Evolutionary conservation across 1,140 invertebrate species (phyloP), one percentile per base, ranked within the genome.

Genomic region (Drosophila nasuta): DNA sequence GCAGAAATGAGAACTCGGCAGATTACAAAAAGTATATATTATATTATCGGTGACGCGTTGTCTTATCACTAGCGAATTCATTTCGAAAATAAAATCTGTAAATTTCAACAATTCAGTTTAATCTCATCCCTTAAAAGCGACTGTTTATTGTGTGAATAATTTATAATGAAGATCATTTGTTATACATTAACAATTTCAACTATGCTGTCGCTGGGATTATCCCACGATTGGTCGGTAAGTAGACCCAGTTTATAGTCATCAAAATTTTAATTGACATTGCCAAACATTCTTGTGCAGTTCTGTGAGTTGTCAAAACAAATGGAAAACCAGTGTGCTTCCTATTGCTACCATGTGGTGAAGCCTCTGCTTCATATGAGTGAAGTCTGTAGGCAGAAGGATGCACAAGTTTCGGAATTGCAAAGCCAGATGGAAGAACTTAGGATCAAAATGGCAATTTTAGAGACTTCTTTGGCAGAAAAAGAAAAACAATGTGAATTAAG

Each of bases 341-440:
- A 51, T 28, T 51, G 49, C 49, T 51, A 51, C 10, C 7, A 51
- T 1, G 25, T 28, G 7, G 49, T 51, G 8, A 51, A 30, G 49
- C 49, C 49, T 2, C 5, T 51, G 20, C 25, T 51, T 7, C 3
- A 30, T n/a, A 17, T 30, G 8, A 8, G 25, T 2, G 7, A 51
- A 30, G 17, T 5, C 11, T 30, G 25, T 4, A 25, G 30, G 7
- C 4, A 11, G 7, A 51, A 51, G 49, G 20, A 51, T 11, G 2
- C 8, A 5, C 20, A 17, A n/a, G 2, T 51, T 5, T 5, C 13
- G 10, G 3, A 28, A n/a, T 25, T 51, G 49, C 20, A 30, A 48
- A 48, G 6, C 2, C 15, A 48, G 46, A 0, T 48, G 5, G 3
- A 25, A 5, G 49, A 28, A 4, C 4, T 30, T 3, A 25, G 15